These are phyloP conservation scores for Synodontis membranacea DNA, from an alignment of 2,113 vertebrate genomes.

Conservation along the genomic window DNA sequence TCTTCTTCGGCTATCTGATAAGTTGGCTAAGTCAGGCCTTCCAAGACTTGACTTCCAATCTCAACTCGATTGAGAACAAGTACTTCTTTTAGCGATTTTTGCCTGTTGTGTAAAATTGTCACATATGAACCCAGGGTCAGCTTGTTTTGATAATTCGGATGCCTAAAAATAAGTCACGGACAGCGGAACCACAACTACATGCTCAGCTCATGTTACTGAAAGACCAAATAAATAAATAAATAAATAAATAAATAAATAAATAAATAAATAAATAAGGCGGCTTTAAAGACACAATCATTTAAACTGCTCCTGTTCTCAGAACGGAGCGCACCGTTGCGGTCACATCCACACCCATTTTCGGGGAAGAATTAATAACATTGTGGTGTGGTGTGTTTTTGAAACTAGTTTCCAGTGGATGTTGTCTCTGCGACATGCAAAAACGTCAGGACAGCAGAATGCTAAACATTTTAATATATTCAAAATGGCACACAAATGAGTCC, in stretches of 20 bases:
- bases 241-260: too few relatives aligned
- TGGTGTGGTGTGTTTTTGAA: not conserved
- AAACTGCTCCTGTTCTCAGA: conserved; percentile 13
- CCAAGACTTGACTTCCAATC: not conserved
- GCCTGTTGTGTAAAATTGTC: not conserved
- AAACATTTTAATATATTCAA: conserved; percentile 69
- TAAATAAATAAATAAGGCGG: too few relatives aligned
- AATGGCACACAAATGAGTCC: conserved; percentile 63
- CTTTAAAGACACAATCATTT: not conserved
- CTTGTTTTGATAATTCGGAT: not conserved
- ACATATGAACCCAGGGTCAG: not conserved
- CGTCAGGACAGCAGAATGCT: conserved; percentile 41
- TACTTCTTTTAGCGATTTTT: not conserved
- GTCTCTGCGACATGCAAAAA: conserved; percentile 60
- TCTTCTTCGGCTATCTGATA: not conserved
- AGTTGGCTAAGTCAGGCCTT: not conserved
- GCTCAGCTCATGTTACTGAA: not conserved
- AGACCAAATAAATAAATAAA: not conserved
- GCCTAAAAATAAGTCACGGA: not conserved
- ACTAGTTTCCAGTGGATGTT: conserved; percentile 39
- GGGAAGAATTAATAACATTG: conserved; percentile 9
- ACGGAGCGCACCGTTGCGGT: conserved; percentile 13
- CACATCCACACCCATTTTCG: conserved; percentile 24
- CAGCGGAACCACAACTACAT: not conserved
- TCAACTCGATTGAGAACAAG: not conserved